phyloP scores from a whole-genome alignment of 2,888 invertebrate species.

The Orchesellides sinensis region DNA sequence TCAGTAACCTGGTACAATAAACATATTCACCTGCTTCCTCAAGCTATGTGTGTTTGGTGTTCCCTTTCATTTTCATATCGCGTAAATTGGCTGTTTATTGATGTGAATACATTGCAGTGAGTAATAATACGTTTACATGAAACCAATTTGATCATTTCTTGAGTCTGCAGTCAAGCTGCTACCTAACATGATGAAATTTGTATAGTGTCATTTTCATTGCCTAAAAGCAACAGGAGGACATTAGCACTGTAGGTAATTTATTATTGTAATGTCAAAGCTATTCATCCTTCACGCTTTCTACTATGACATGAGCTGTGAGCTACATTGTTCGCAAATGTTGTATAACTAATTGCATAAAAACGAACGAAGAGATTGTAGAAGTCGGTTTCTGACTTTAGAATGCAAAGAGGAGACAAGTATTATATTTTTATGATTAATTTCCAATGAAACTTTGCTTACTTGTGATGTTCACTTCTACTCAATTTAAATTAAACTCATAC shows the following conservation, averaged over 20 bases:
- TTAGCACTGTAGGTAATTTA: constrained; percentile 34
- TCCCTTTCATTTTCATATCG: too few relatives aligned
- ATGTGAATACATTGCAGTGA: too few relatives aligned
- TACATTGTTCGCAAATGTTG: too few relatives aligned
- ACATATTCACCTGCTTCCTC: background rate
- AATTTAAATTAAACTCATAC: too few relatives aligned
- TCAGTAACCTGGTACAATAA: background rate
- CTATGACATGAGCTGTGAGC: constrained; percentile 4
- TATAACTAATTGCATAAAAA: constrained; percentile 23
- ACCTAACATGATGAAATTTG: background rate
- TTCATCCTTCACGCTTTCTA: constrained; percentile 13
- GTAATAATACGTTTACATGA: background rate
- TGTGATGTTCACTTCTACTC: too few relatives aligned
- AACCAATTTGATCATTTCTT: too few relatives aligned
- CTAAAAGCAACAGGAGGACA: constrained; percentile 44
- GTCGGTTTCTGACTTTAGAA: background rate
- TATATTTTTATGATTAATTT: too few relatives aligned
- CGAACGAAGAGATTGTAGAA: background rate
- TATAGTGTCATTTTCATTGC: background rate
- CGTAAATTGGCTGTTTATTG: too few relatives aligned
- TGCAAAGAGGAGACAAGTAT: too few relatives aligned
- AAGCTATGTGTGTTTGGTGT: too few relatives aligned
- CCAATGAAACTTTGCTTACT: too few relatives aligned
- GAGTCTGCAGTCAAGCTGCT: too few relatives aligned
- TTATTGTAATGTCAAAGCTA: constrained; percentile 42